Evolutionary conservation across 2,888 invertebrate species (phyloP), one percentile per base, ranked within the genome.

Genomic region (Megalurothrips usitatus): DNA sequence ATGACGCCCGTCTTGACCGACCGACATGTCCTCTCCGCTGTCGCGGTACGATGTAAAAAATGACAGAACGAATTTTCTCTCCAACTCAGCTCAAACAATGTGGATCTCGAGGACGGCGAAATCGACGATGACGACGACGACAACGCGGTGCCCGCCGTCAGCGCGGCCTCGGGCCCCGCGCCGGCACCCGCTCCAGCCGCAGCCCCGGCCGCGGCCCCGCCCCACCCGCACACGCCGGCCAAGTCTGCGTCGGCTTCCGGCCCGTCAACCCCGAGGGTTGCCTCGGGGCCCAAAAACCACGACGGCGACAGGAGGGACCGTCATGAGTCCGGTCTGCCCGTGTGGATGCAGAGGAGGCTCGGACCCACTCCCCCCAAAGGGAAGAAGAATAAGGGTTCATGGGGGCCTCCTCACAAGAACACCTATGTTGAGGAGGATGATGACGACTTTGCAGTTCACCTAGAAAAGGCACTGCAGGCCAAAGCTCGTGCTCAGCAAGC

Each of bases 21-120:
- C 34, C 34, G 6, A 4, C 6, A 43, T 43, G 34, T 43, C 34
- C 34, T 43, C 6, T 43, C 6, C 34, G 3, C 34, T 43, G 34
- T 43, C 34, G 34, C 34, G 6, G 34, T 43, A 6, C 34, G 34
- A 43, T 43, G 34, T 43, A 43, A 43, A 43, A 43, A 43, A 43
- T 43, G 2, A 43, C 6, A 43, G 34, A 43, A 43, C 34, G 34
- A 6, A 43, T 43, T 43, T 43, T 43, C 34, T 43, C 34, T 43
- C 34, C 34, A 43, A 43, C 34, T 49, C 81, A 84, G 84, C 82
- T 83, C 83, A 75, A 84, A 83, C 79, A 88, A 88, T 79, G 91
- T 93, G 85, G 95, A 95, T 86, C 89, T 95, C 84, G 96, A 96
- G 88, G 96, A 96, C 86, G 96, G 96, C 79, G 96, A 96, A 87